Evolutionary conservation across 2,113 vertebrate genomes (phyloP).

Genomic region (Eurystomus gularis): DNA sequence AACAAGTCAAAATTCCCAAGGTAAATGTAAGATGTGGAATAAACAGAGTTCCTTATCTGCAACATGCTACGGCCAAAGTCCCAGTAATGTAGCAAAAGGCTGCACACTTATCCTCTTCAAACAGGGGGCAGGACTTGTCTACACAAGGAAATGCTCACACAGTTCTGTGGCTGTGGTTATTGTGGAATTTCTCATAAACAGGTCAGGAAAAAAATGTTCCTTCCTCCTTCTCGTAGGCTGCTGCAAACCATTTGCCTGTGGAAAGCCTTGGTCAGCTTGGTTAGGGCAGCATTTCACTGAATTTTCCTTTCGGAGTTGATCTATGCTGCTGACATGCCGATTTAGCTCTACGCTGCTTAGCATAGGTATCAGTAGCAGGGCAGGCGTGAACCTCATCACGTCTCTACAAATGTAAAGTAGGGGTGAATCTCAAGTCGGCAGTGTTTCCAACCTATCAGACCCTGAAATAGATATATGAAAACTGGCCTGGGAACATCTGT

Average conservation of each 20-base stretch:
- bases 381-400: not conserved
- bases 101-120: not conserved
- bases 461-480: not conserved
- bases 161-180: not conserved
- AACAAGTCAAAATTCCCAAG: not conserved
- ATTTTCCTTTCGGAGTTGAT: not conserved
- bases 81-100: not conserved
- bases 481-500: not conserved
- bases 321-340: not conserved
- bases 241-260: not conserved
- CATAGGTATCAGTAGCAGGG: not conserved
- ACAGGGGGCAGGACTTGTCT: slow-evolving; percentile 2
- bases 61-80: not conserved
- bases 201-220: not conserved
- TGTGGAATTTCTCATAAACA: not conserved
- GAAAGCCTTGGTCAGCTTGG: not conserved
- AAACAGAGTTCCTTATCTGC: not conserved
- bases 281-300: not conserved
- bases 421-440: not conserved
- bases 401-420: not conserved
- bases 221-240: not conserved
- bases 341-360: not conserved
- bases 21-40: not conserved
- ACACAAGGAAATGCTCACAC: not conserved
- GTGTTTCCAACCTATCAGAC: not conserved